Percentiles rank a stretch among this genome's conserved stretches.
Evolutionary conservation across 2,797 vertebrate species (phyloP).

Genomic region (Salmo trutta): DNA sequence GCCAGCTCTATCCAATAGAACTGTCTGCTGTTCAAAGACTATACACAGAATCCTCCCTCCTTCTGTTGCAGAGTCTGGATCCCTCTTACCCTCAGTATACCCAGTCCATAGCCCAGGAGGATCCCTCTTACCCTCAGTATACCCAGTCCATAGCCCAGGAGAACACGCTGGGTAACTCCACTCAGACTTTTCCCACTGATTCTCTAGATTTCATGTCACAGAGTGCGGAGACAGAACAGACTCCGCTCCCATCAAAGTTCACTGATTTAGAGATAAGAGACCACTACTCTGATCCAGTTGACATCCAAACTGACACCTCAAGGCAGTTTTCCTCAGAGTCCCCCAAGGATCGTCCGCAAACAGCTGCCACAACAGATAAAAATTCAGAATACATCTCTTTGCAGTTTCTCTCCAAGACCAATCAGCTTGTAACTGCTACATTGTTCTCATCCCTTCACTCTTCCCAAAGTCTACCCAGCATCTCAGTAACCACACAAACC

Average conservation of each 20-base stretch:
- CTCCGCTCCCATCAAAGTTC: neutral
- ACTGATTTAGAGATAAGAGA: neutral
- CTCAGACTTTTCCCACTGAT: slow-evolving; percentile 1
- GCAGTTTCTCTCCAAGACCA: too few relatives aligned
- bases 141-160: neutral
- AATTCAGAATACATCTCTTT: too few relatives aligned
- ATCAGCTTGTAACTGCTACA: too few relatives aligned
- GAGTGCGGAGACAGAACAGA: neutral
- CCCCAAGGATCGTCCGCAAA: too few relatives aligned
- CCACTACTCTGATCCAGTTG: neutral
- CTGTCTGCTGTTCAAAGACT: slow-evolving; percentile 44
- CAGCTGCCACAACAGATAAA: too few relatives aligned
- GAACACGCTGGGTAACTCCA: neutral
- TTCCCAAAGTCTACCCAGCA: too few relatives aligned
- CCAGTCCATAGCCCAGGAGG: neutral
- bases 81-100: slow-evolving; percentile 18
- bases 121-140: slow-evolving; percentile 21
- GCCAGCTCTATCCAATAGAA: slow-evolving; percentile 24
- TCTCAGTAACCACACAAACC: too few relatives aligned
- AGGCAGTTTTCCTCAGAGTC: slow-evolving; percentile 1
- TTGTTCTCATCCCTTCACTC: too few relatives aligned
- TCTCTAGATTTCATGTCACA: neutral
- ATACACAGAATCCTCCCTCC: neutral
- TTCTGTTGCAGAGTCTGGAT: slow-evolving; percentile 9
- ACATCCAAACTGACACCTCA: neutral